Conservation (phyloP, 53 echinoderm and acorn worm species). For the Actinopyga echinites region DNA sequence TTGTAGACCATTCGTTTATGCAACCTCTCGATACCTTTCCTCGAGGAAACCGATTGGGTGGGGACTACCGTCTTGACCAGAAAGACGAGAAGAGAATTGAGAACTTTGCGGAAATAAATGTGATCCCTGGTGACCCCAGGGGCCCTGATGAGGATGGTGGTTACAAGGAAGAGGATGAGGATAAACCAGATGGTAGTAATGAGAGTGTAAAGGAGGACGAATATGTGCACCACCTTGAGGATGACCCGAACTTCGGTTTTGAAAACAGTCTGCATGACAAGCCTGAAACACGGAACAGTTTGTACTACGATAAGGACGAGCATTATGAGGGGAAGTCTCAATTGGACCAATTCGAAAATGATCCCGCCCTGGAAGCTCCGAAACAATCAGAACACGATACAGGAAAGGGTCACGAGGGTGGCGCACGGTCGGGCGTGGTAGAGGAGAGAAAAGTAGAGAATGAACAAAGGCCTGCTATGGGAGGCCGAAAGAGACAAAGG, state of each 20-base stretch:
- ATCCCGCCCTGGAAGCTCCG: too few relatives aligned
- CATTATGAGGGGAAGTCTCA: neutral
- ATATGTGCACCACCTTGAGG: neutral
- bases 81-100: neutral
- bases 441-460: neutral
- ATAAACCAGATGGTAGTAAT: neutral
- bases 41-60: neutral
- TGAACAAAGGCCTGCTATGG: neutral
- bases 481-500: neutral
- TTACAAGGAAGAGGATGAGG: neutral
- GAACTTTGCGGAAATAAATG: neutral
- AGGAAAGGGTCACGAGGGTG: neutral
- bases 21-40: neutral
- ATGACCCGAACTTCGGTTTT: neutral
- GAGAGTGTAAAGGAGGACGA: neutral
- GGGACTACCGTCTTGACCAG: neutral
- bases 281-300: neutral
- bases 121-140: neutral
- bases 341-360: too few relatives aligned
- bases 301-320: neutral
- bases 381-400: neutral
- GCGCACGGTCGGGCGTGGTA: too few relatives aligned
- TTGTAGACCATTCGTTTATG: neutral
- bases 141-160: neutral
- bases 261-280: neutral